Base-by-base conservation (phyloP, 2,888 invertebrate genomes). In the Lasius fuliginosus region DNA sequence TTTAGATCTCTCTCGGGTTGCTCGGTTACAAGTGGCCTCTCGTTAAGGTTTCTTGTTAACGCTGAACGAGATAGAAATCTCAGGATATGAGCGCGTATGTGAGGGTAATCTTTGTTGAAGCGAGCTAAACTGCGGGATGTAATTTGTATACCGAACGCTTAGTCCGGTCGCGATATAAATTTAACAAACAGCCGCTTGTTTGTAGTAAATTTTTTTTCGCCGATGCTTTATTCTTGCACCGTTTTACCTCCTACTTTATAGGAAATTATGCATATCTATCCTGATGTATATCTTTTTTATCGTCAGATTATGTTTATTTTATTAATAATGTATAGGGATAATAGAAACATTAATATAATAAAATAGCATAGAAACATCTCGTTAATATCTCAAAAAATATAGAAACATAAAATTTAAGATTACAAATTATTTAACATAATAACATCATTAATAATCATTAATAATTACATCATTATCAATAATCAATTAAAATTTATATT, bases 11-110 rank as follows among this genome's bases (percentile, higher is more conserved):
- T 82, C 86, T 64, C 84, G 73, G 68, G 53, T 84, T 86, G 84
- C 60, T 69, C 79, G 62, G 73, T 88, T 83, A 83, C 89, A 85
- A 86, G 83, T 86, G 82, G 90, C 62, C 68, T 85, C 89, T 90
- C 90, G 81, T 89, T 90, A 90, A 87, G 83, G 85, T 87, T 90
- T 90, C 90, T 89, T 87, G 87, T 89, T 86, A 85, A 85, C 82
- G 60, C 83, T 58, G 83, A 83, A 83, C 58, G 68, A 82, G 77
- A 84, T 84, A 75, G 79, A 82, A 82, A 82, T 82, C 87, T 84
- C 79, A 65, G 75, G 49, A 23, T 64, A 60, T 60, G 68, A 53
- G 42, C 69, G 46, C 67, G 64, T 65, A 71, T 79, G 65, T 74
- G 36, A 76, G 71, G 12, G 56, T 36, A 65, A 75, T 76, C 77